Evolutionary conservation across 2,888 invertebrate species (phyloP), one percentile per base, ranked within the genome.

Genomic region (Drosophila atripex): DNA sequence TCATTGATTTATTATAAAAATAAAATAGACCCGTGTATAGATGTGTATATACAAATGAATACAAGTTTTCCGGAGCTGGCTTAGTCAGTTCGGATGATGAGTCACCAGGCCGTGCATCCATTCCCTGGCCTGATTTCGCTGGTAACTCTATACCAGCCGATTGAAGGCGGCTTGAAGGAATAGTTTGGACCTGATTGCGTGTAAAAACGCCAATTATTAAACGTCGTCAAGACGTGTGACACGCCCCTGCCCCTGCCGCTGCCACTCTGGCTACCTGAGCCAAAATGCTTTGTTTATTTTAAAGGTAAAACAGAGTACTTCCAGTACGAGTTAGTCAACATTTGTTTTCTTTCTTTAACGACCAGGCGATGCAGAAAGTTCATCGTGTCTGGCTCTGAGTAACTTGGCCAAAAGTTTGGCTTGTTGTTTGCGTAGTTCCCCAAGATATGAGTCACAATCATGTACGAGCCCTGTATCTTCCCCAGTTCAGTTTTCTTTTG

Each of bases 381-480:
- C 55, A 14, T 16, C 23, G 23, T 46, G 14, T 59, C 59, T 50
- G 35, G 21, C 4, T 28, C 28, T 28, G 28, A 38, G 25, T 18
- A 1, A 30, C 14, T 35, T 35, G 35, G 35, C n/a, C n/a, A n/a
- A 35, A 35, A 28, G 25, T 38, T 35, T 18, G 7, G 41, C 21
- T 25, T 16, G 30, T 39, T 25, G 50, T 18, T 32, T 47, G n/a
- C 69, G 70, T 74, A 60, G 70, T 79, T 79, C 59, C 80, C 83
- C 72, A 56, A 74, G 60, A 77, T 60, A 38, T 80, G 86, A 80
- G 49, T 77, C 78, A 69, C 49, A 43, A 46, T 46, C 56, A 51
- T 65, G 83, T 76, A 68, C 69, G 70, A 43, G 12, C 71, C 76
- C 65, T 72, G 64, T 54, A 71, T 58, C 46, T 35, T 46, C 46